A percentile compares a stretch with the other conserved stretches of the same genome.
Conservation (phyloP, 1,140 invertebrate species). For the Sinella curviseta region DNA sequence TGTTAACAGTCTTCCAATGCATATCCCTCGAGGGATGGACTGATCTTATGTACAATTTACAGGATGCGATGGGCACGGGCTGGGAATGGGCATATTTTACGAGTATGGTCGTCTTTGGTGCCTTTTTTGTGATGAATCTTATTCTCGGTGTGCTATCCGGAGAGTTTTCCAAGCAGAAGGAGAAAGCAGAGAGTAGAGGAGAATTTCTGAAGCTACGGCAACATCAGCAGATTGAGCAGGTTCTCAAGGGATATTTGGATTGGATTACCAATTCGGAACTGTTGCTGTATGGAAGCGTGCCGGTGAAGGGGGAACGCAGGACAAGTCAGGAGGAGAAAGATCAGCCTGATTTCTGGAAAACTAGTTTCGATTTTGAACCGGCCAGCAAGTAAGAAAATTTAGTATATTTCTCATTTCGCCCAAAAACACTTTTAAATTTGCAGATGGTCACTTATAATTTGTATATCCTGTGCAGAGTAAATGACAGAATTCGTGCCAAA, state of each 20-base stretch:
- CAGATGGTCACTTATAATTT: too few species aligned
- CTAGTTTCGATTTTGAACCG: too few species aligned
- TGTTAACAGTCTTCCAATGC: conserved; percentile 67
- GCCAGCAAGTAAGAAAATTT: too few species aligned
- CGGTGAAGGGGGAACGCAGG: background rate
- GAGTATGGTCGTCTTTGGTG: conserved; percentile 66
- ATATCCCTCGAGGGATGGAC: conserved; percentile 69
- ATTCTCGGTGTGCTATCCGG: conserved; percentile 68
- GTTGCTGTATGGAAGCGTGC: too few species aligned
- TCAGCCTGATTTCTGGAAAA: too few species aligned
- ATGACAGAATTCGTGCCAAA: too few species aligned
- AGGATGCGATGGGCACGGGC: conserved; percentile 61
- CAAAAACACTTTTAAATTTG: too few species aligned
- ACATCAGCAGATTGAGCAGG: conserved; percentile 65
- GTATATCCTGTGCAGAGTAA: too few species aligned
- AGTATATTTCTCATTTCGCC: too few species aligned
- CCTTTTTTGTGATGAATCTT: conserved; percentile 69
- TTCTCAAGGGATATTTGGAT: conserved; percentile 66
- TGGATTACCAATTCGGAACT: conserved; percentile 66
- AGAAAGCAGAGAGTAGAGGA: conserved; percentile 65
- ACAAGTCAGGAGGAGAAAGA: too few species aligned
- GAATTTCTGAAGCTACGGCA: conserved; percentile 64
- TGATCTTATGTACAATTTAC: conserved; percentile 62
- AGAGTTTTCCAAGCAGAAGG: conserved; percentile 71
- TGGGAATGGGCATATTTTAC: conserved; percentile 73